A percentile compares a stretch with the other conserved stretches of the same genome.
Evolutionary conservation across 1,140 invertebrate genomes (phyloP).

Genomic region (Bathynomus jamesi): DNA sequence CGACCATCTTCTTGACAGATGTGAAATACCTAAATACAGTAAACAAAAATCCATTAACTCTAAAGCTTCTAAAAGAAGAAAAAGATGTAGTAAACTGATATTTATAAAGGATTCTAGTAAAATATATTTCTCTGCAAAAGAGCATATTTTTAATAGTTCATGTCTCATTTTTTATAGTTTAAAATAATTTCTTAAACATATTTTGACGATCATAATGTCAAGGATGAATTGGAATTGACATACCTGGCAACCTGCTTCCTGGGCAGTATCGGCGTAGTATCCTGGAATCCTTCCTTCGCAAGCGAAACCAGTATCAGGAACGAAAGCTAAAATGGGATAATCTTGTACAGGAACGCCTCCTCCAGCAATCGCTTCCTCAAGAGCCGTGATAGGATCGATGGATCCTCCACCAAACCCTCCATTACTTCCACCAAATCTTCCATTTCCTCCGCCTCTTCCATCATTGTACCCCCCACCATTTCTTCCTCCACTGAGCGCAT

Average conservation of each 20-base stretch:
- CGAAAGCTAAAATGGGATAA: conserved; percentile 40
- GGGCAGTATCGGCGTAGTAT: conserved; percentile 46
- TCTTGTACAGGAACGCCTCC: conserved; percentile 41
- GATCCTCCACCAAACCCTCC: background rate
- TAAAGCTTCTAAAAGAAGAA: no score
- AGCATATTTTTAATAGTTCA: no score
- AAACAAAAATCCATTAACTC: no score
- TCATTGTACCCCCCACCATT: conserved; percentile 1
- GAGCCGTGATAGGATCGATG: background rate
- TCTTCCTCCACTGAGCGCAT: conserved; percentile 1
- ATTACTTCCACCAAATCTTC: background rate
- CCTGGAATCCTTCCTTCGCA: conserved; percentile 44
- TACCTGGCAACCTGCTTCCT: conserved; percentile 52
- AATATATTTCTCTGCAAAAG: no score
- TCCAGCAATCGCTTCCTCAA: conserved; percentile 26
- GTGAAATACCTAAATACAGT: conserved; percentile 44
- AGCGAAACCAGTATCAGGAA: conserved; percentile 44
- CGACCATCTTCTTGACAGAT: conserved; percentile 42
- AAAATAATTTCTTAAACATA: no score
- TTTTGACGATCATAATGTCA: no score
- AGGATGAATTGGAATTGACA: no score
- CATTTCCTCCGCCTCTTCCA: conserved; percentile 6
- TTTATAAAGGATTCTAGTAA: no score
- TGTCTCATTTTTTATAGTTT: no score
- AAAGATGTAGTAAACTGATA: no score